Conservation (phyloP, 2,888 invertebrate species). For the Leptopilina drosophilae region DNA sequence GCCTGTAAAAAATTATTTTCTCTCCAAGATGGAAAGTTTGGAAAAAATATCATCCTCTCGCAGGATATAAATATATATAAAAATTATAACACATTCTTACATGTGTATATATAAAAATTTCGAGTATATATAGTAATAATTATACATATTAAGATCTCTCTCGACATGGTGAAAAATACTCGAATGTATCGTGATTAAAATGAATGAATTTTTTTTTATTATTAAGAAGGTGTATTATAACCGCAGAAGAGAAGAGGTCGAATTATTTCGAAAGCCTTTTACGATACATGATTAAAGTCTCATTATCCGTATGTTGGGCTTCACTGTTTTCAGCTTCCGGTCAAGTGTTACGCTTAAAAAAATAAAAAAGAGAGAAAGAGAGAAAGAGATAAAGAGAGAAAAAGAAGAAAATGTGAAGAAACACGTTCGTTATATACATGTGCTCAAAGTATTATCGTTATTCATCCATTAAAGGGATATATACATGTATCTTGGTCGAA, state of each 20-base stretch:
- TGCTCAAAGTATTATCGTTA: constrained; percentile 54
- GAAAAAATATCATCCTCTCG: no score
- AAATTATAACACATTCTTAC: no score
- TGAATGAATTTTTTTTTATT: constrained; percentile 22
- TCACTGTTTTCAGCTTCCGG: constrained; percentile 46
- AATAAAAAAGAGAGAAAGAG: no score
- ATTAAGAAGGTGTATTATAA: constrained; percentile 17
- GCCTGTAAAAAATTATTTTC: no score
- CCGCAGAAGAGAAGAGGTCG: constrained; percentile 12
- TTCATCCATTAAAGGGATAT: constrained; percentile 51
- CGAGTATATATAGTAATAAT: no score
- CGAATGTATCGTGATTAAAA: background rate
- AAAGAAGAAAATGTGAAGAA: constrained; percentile 43
- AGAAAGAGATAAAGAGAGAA: no score
- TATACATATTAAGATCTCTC: no score
- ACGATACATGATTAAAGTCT: constrained; percentile 56
- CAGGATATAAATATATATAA: no score
- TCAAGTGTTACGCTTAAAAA: constrained; percentile 47
- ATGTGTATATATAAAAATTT: no score
- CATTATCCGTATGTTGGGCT: constrained; percentile 51
- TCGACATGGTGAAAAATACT: no score
- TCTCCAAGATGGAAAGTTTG: no score
- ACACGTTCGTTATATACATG: constrained; percentile 35
- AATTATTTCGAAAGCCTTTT: constrained; percentile 47
- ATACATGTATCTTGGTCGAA: constrained; percentile 52